phyloP scores from a whole-genome alignment of 2,888 invertebrate species.

The Ethmia dodecea region DNA sequence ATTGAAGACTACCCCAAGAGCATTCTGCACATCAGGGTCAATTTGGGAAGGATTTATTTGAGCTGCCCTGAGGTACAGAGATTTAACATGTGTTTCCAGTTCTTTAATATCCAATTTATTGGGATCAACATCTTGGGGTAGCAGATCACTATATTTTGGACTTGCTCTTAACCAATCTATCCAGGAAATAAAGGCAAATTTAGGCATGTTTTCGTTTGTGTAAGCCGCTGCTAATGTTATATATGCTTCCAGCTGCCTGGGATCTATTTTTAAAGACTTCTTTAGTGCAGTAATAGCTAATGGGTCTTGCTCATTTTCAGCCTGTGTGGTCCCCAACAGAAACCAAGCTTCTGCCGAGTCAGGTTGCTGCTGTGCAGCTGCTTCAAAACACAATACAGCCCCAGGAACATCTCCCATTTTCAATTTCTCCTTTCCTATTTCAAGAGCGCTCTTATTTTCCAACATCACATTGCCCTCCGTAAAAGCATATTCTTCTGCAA shows the following conservation, averaged over 20 bases:
- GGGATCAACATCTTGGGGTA: conserved; percentile 71
- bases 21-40: conserved; percentile 95
- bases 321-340: conserved; percentile 92
- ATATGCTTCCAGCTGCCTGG: conserved; percentile 88
- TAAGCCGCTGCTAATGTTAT: conserved; percentile 96
- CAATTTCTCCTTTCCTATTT: conserved; percentile 90
- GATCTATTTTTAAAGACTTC: conserved; percentile 88
- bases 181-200: conserved; percentile 90
- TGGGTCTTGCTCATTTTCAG: conserved; percentile 98
- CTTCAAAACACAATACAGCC: conserved; percentile 97
- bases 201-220: conserved; percentile 96
- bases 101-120: conserved; percentile 61
- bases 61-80: conserved; percentile 87
- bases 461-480: conserved; percentile 91
- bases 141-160: conserved; percentile 88
- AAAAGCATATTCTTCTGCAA: conserved; percentile 84
- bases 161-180: conserved; percentile 87
- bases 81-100: conserved; percentile 80
- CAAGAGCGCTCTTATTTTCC: conserved; percentile 86
- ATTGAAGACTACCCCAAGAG: conserved; percentile 96
- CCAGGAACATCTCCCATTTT: conserved; percentile 94
- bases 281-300: conserved; percentile 94
- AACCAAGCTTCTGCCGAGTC: conserved; percentile 91
- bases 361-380: conserved; percentile 91
- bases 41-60: conserved; percentile 84